A percentile compares a stretch with the other conserved stretches of the same genome.
Evolutionary conservation across 2,113 vertebrate genomes (phyloP).

Genomic region (Oncorhynchus tshawytscha): DNA sequence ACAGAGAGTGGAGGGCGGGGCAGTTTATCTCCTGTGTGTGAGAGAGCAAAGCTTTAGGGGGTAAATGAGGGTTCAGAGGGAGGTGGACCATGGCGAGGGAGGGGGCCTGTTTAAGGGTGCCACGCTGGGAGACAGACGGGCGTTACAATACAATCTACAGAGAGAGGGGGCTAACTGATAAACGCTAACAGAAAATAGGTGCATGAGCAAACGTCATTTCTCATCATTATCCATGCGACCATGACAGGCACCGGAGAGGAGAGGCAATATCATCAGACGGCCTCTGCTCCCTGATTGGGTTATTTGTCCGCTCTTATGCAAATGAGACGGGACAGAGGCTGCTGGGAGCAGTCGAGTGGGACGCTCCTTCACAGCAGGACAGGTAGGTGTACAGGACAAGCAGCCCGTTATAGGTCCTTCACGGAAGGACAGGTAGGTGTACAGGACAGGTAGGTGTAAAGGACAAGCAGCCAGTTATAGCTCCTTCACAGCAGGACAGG

Average conservation of each 20-base stretch:
- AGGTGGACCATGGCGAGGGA: too few species aligned
- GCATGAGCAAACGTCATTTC: constrained; percentile 92
- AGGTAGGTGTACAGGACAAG: too few species aligned
- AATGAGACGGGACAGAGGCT: constrained; percentile 86
- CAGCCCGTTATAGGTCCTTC: too few species aligned
- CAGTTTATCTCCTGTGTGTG: too few species aligned
- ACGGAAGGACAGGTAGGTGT: constrained; percentile 54
- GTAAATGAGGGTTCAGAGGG: too few species aligned
- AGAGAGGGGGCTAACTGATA: constrained; percentile 72
- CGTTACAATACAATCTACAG: neutral
- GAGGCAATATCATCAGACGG: constrained; percentile 83
- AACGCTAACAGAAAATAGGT: constrained; percentile 74
- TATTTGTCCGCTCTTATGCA: constrained; percentile 90
- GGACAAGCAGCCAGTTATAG: constrained; percentile 54
- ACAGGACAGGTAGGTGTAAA: too few species aligned
- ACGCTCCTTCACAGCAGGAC: constrained; percentile 82
- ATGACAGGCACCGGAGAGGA: constrained; percentile 86
- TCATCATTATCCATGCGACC: constrained; percentile 97
- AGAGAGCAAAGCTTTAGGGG: too few species aligned
- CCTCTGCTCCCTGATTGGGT: constrained; percentile 89
- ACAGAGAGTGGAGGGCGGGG: too few species aligned
- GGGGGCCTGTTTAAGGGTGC: constrained; percentile 36
- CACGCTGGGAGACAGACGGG: constrained; percentile 39
- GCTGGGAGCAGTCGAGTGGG: constrained; percentile 80
- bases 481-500: constrained; percentile 76